Conservation (phyloP, 1,140 invertebrate genomes). For the Drosophila carrolli region DNA sequence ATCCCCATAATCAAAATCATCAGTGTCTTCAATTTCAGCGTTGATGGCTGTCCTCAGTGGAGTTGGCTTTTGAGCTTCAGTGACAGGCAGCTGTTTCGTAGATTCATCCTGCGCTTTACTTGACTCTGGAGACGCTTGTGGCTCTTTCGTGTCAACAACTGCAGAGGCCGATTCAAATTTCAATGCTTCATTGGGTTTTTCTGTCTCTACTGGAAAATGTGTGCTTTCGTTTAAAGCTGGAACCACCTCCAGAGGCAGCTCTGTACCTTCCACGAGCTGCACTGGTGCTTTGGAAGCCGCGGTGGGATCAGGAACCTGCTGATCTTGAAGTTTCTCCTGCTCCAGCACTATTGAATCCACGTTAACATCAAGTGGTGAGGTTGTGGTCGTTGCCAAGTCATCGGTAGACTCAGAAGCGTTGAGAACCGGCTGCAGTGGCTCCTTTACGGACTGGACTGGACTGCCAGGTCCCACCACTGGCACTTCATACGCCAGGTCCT, state of each 20-base stretch:
- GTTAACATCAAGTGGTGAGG: constrained; percentile 60
- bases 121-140: not conserved
- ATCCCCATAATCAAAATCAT: constrained; percentile 55
- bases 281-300: constrained; percentile 48
- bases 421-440: constrained; percentile 24
- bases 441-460: not conserved
- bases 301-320: constrained; percentile 33
- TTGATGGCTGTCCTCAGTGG: constrained; percentile 17
- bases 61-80: not conserved
- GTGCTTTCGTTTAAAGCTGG: constrained; percentile 24
- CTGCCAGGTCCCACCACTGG: constrained; percentile 54
- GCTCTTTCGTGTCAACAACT: constrained; percentile 18
- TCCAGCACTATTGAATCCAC: constrained; percentile 52
- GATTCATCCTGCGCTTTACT: not conserved
- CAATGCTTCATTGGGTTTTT: not conserved
- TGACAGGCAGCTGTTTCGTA: not conserved
- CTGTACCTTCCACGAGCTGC: constrained; percentile 71
- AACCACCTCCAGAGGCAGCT: constrained; percentile 55
- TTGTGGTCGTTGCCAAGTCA: constrained; percentile 53
- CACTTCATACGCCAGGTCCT: constrained; percentile 47
- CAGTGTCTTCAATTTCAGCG: constrained; percentile 26
- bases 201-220: not conserved
- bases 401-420: constrained; percentile 63
- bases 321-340: constrained; percentile 32
- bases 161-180: constrained; percentile 4